Evolutionary conservation across 2,797 vertebrate genomes (phyloP), one percentile per base, ranked within the genome.

Genomic region (Phyllotis vaccarum): DNA sequence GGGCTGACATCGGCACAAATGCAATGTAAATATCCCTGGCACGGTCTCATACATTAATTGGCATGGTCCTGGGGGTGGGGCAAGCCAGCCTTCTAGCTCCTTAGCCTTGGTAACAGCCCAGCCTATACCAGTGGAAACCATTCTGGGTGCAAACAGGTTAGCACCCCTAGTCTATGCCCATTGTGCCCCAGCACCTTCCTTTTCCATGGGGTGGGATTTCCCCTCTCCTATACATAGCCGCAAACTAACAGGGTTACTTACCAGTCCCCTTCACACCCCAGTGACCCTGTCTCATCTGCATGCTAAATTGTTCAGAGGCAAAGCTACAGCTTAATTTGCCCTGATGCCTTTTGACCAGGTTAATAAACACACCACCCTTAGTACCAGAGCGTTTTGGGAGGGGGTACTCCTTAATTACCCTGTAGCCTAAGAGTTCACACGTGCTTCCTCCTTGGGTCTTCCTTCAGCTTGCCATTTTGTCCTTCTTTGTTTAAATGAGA

Each of bases 281-380:
- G 83, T 9, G 40, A 86, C 85, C 94, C 31, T 4, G 54, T 86
- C 75, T 86, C 89, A 91, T 89, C 91, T 89, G 91, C 82, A 52
- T 74, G 79, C 76, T 80, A 94, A 0, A 0, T 0, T 94, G 16
- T 89, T 85, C 76, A 94, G 95, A 96, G 95, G 93, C 90, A 88
- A 93, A 96, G 90, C 90, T 24, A 94, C 82, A 79, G 94, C 95
- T 97, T 94, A 88, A 94, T 97, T 93, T 92, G 72, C n/a, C 95
- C 91, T 93, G 96, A n/a, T 6, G 43, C 43, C 46, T 98, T 97
- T 52, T 89, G 97, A 98, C 97, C 97, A 95, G 96, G 97, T 98
- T 97, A 95, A 97, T 96, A 95, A 93, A 96, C 86, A 52, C 8
- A 3, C 34, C 22, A 2, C 40, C 80, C n/a, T 46, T 83, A 58